phyloP scores from a whole-genome alignment of 2,113 vertebrate species.

The Podiceps cristatus region DNA sequence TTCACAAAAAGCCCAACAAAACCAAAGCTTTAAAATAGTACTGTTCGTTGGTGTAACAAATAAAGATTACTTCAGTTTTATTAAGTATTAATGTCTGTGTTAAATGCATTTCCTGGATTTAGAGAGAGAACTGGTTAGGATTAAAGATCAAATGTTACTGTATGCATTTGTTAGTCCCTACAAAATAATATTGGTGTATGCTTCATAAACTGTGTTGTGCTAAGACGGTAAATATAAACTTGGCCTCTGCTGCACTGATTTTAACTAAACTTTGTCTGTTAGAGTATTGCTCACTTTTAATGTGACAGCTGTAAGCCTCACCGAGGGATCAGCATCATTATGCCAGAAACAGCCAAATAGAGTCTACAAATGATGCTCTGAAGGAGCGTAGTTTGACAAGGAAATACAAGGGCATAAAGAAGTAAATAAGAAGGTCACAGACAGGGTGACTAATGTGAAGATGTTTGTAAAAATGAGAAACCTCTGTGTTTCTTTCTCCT shows the following conservation, averaged over 20 bases:
- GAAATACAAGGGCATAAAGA: neutral
- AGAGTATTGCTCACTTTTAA: neutral
- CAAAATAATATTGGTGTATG: neutral
- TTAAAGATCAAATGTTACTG: neutral
- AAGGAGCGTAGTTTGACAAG: neutral
- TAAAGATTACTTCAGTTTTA: neutral
- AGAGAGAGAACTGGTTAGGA: neutral
- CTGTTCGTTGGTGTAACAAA: neutral
- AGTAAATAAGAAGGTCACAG: neutral
- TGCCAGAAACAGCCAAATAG: neutral
- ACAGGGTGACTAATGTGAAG: neutral
- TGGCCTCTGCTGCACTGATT: neutral
- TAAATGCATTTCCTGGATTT: neutral
- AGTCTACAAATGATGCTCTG: neutral
- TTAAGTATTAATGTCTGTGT: neutral
- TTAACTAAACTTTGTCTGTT: neutral
- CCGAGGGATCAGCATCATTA: neutral
- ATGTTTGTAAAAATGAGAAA: neutral
- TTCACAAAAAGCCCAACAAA: neutral
- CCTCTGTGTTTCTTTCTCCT: neutral
- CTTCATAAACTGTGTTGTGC: neutral
- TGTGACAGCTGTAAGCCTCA: neutral
- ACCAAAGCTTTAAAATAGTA: neutral
- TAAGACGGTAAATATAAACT: neutral
- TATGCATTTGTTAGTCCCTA: neutral